Percentiles rank a stretch among this genome's conserved stretches.
phyloP scores from a whole-genome alignment of 2,113 vertebrate species.

The Neomonachus schauinslandi region DNA sequence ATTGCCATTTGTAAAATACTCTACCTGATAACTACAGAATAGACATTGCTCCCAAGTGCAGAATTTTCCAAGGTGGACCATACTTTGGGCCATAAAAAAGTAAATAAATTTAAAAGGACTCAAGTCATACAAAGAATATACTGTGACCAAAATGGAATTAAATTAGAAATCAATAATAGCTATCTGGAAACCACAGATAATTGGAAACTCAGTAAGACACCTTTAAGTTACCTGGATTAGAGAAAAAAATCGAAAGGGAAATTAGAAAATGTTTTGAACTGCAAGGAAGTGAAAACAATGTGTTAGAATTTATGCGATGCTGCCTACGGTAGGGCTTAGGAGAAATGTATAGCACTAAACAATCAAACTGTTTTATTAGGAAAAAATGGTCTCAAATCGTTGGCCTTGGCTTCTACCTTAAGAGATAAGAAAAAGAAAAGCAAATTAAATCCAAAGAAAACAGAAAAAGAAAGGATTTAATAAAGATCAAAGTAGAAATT shows the following conservation, averaged over 20 bases:
- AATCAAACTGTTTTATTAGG: not conserved
- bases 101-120: not conserved
- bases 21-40: not conserved
- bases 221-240: not conserved
- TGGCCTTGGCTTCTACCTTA: not conserved
- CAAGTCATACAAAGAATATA: not conserved
- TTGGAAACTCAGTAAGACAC: not conserved
- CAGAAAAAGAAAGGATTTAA: not conserved
- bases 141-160: not conserved
- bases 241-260: not conserved
- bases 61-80: not conserved
- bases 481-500: not conserved
- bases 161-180: not conserved
- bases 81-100: not conserved
- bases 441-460: not conserved
- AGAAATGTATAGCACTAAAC: not conserved
- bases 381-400: not conserved
- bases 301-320: not conserved
- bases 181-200: not conserved
- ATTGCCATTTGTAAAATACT: not conserved
- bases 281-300: not conserved
- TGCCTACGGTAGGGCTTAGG: not conserved
- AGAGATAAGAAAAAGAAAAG: not conserved
- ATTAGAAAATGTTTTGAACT: not conserved
- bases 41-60: not conserved